Conservation (phyloP, 2,888 invertebrate genomes). For the Oegoconia quadripuncta region DNA sequence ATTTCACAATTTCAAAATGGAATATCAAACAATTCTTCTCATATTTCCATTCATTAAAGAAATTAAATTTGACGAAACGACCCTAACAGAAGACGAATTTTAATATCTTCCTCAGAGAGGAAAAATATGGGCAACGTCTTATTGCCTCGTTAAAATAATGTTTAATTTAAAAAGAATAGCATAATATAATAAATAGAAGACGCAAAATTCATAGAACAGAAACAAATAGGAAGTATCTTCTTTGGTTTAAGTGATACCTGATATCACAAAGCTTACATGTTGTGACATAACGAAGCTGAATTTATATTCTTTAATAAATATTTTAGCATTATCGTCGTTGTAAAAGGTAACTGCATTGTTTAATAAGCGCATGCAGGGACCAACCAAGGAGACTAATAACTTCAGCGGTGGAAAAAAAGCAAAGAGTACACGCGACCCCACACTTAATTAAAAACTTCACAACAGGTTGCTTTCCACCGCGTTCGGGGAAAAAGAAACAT, state of each 20-base stretch:
- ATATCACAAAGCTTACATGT: too few species aligned
- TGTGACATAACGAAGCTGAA: too few species aligned
- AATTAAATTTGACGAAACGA: conserved; percentile 34
- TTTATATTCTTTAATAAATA: too few species aligned
- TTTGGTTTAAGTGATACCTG: too few species aligned
- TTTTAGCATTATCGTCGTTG: too few species aligned
- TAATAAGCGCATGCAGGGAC: conserved; percentile 21
- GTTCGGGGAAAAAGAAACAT: conserved; percentile 32
- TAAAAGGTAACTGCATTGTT: conserved; percentile 19
- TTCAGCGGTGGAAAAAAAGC: conserved; percentile 30
- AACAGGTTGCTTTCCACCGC: conserved; percentile 59
- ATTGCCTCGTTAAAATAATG: conserved; percentile 34
- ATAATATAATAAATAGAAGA: not conserved
- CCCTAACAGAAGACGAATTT: conserved; percentile 22
- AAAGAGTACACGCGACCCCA: conserved; percentile 40
- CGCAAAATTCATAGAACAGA: too few species aligned
- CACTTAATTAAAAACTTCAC: conserved; percentile 72
- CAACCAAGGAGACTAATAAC: conserved; percentile 41
- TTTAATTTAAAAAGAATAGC: conserved; percentile 29
- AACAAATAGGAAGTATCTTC: too few species aligned
- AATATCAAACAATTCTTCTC: conserved; percentile 19
- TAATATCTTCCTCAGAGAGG: conserved; percentile 19
- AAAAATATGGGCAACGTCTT: conserved; percentile 34
- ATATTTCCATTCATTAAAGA: conserved; percentile 31
- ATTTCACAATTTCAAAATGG: conserved; percentile 4